phyloP scores from a whole-genome alignment of 2,797 vertebrate species.

The Caiman crocodilus region DNA sequence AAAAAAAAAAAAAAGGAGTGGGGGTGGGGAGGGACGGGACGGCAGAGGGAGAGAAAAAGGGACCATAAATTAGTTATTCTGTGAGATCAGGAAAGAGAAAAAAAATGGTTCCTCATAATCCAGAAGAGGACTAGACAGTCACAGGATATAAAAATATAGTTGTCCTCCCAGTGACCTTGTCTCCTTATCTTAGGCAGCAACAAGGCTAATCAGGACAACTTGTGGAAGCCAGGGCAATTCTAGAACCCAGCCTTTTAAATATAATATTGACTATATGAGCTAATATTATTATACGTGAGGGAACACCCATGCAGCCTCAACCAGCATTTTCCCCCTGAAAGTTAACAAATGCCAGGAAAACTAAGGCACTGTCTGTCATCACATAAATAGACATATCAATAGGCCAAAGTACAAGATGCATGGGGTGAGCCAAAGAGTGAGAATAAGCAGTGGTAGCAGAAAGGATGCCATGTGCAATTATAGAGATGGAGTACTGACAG shows the following conservation, averaged over 20 bases:
- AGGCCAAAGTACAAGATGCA: neutral
- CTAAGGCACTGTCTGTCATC: neutral
- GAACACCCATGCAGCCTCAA: neutral
- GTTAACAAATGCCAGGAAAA: neutral
- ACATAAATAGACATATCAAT: fast-evolving
- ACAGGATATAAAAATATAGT: neutral
- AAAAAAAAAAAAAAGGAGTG: no score
- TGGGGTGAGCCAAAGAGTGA: neutral
- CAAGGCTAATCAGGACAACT: neutral
- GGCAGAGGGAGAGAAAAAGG: neutral
- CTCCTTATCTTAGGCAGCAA: neutral
- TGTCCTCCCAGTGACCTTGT: conserved; percentile 48
- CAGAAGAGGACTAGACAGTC: neutral
- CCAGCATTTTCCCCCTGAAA: conserved; percentile 35
- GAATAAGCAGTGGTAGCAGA: neutral
- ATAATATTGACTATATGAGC: neutral
- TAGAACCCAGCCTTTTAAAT: neutral
- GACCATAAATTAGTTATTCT: neutral
- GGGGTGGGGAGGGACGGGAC: neutral
- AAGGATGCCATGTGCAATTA: neutral
- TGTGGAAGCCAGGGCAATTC: neutral
- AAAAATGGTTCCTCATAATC: neutral
- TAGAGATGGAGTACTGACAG: neutral
- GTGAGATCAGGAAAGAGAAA: neutral
- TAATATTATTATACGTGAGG: neutral